phyloP scores from a whole-genome alignment of 2,113 vertebrate genomes.

The Naja naja region DNA sequence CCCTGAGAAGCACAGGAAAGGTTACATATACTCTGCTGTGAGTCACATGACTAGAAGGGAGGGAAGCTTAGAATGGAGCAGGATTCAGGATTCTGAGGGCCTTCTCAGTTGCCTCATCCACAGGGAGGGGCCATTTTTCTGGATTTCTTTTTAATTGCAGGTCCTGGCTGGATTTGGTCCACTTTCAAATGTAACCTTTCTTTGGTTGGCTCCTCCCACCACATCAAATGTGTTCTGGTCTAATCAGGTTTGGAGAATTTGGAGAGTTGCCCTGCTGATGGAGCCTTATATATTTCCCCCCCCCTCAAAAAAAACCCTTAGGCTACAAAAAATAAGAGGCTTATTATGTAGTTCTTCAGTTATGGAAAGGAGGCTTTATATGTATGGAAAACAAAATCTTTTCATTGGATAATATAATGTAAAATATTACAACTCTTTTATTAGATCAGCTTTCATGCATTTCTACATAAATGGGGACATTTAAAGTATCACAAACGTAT shows the following conservation, averaged over 20 bases:
- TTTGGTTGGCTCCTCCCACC: background rate
- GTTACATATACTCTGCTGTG: background rate
- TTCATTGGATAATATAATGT: background rate
- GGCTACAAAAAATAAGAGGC: background rate
- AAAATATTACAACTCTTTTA: background rate
- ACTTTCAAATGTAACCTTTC: background rate
- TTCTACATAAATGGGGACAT: background rate
- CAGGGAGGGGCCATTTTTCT: background rate
- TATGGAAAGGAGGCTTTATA: background rate
- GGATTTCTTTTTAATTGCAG: background rate
- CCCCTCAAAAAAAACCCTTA: background rate
- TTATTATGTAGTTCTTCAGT: background rate
- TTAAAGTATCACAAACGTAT: background rate
- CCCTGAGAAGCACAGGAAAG: background rate
- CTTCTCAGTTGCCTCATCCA: background rate
- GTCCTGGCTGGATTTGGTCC: background rate
- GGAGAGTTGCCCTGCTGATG: background rate
- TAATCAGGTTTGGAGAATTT: background rate
- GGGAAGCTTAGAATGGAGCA: background rate
- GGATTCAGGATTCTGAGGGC: background rate
- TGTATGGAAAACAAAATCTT: background rate
- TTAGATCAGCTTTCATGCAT: background rate
- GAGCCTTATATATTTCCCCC: background rate
- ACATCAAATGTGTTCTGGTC: background rate
- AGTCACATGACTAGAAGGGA: background rate